Conservation (phyloP, 1,140 invertebrate species). For the Philotrypesis tridentata region DNA sequence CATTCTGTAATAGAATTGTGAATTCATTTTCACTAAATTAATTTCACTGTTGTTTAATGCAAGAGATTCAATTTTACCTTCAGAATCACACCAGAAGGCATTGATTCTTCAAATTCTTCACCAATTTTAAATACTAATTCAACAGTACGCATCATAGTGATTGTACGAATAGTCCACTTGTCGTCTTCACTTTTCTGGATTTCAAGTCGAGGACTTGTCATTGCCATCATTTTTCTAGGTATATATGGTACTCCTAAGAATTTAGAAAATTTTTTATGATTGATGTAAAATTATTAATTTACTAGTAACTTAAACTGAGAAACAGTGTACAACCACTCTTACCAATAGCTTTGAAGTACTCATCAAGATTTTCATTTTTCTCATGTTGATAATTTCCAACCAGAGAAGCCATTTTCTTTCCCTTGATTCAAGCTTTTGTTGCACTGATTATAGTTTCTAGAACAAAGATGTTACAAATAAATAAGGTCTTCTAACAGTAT, state of each 20-base stretch:
- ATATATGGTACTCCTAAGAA: conserved; percentile 73
- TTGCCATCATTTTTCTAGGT: conserved; percentile 77
- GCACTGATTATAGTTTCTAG: background rate
- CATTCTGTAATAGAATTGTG: conserved; percentile 69
- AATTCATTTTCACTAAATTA: background rate
- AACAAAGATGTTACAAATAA: background rate
- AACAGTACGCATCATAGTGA: conserved; percentile 68
- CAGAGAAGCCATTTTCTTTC: conserved; percentile 70
- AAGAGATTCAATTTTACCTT: conserved; percentile 57
- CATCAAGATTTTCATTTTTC: conserved; percentile 78
- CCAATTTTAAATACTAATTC: conserved; percentile 62
- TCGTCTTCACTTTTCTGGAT: conserved; percentile 73
- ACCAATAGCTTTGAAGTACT: conserved; percentile 78
- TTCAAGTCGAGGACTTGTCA: conserved; percentile 76
- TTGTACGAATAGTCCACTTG: conserved; percentile 76
- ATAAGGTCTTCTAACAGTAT: background rate
- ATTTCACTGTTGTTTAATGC: background rate
- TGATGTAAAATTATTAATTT: conserved; percentile 28
- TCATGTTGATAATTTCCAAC: conserved; percentile 78
- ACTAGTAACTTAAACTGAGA: background rate
- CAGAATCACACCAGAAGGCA: conserved; percentile 64
- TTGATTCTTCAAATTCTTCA: conserved; percentile 66
- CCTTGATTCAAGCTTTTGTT: background rate
- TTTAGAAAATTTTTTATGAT: background rate
- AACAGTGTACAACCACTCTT: conserved; percentile 51